Conservation (phyloP, 2,888 invertebrate species). For the Argynnis bischoffii region DNA sequence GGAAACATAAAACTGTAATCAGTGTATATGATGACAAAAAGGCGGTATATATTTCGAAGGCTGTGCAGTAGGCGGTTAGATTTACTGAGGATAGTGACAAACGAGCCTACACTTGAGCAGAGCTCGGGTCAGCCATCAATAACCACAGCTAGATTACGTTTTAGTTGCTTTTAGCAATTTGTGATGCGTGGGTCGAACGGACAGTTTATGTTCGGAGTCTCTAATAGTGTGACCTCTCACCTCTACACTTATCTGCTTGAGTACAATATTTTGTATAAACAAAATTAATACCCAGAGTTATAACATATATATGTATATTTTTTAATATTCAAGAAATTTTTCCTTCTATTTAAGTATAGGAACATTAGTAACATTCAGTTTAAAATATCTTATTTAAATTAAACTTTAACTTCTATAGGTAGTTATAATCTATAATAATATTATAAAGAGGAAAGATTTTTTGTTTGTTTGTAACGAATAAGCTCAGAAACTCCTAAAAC, state of each 20-base stretch:
- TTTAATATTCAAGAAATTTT: too few species aligned
- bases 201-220: background rate
- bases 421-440: too few species aligned
- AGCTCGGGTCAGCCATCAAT: constrained; percentile 7
- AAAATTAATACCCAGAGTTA: background rate
- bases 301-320: background rate
- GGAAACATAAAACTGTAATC: background rate
- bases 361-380: too few species aligned
- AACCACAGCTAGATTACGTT: constrained; percentile 11
- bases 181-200: constrained; percentile 6
- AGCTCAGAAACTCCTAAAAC: too few species aligned
- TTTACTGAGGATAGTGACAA: constrained; percentile 13
- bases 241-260: background rate
- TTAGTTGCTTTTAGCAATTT: constrained; percentile 14
- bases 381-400: too few species aligned
- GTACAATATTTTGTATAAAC: background rate
- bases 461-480: too few species aligned
- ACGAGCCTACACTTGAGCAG: constrained; percentile 9
- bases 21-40: background rate
- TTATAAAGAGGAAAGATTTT: too few species aligned
- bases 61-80: constrained; percentile 13
- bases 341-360: too few species aligned
- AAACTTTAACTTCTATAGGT: too few species aligned
- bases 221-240: constrained; percentile 14
- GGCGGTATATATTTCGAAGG: background rate